Base-by-base conservation (phyloP, 2,797 vertebrate genomes). In the Dicrostonyx torquatus region DNA sequence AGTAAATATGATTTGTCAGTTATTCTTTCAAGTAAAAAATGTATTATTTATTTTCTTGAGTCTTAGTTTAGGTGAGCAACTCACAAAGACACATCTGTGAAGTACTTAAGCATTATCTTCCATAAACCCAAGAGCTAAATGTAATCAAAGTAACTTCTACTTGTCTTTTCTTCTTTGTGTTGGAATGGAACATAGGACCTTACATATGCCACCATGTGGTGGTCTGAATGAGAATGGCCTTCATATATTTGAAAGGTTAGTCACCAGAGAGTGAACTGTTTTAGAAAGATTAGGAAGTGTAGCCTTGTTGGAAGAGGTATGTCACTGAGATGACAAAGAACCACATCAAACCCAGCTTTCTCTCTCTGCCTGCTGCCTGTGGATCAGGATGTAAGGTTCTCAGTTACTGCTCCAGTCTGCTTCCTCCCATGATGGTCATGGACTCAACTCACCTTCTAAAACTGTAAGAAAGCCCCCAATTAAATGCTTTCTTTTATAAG, bases 21-120 rank as follows among this genome's bases (percentile, higher is more conserved):
- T 90, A 40, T 70, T 87, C 34, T 80, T 91, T 85, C 48, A 88
- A 75, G 20, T 66, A 83, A 94, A 94, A 75, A 91, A 55, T 37
- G 7, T 76, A 87, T n/a, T 93, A 68, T 8, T 68, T 68, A 70
- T 37, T 70, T 73, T 76, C 48, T 80, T 6, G 24, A 76, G 60
- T 62, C 37, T 64, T 64, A 40, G 80, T 80, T 29, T 53, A 62
- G 18, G 34, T 5, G n/a, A 73, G 43, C 22, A 60, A 48, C 29
- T 80, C 22, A 80, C 53, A 80, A 80, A 80, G 50, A 55, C 53
- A 80, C 22, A 66, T 93, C 68, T 84, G 2, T 84, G 34, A 17
- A 31, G 43, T 31, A 55, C 4, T 14, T 22, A 78, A 78, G 10
- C 15, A 22, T 24, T 15, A 58, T 14, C n/a, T 40, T 34, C 73